phyloP scores from a whole-genome alignment of 92 coral and sea anemone genomes.

The Nematostella vectensis region DNA sequence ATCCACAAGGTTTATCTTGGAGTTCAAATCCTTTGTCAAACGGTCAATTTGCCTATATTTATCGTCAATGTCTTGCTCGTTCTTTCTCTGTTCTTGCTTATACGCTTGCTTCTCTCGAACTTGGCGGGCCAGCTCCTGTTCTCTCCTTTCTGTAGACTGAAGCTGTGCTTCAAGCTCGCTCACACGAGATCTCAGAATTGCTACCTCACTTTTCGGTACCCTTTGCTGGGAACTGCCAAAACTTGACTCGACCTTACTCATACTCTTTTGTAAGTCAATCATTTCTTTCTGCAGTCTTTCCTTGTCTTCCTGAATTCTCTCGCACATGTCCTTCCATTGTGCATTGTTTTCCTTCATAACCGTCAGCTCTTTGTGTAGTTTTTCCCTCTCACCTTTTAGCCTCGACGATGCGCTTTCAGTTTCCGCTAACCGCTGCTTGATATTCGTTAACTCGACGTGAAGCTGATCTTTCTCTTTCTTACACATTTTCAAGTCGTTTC shows the following conservation, averaged over 20 bases:
- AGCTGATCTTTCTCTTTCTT: conserved; percentile 68
- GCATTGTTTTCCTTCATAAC: conserved; percentile 70
- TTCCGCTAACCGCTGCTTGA: conserved; percentile 41
- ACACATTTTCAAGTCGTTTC: conserved; percentile 49
- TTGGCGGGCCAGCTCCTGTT: conserved; percentile 41
- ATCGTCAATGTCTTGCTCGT: conserved; percentile 62
- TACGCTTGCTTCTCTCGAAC: conserved; percentile 38
- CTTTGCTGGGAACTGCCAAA: conserved; percentile 28
- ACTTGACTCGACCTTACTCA: conserved; percentile 47
- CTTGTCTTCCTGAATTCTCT: conserved; percentile 75
- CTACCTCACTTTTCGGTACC: conserved; percentile 45
- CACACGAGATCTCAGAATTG: conserved; percentile 44
- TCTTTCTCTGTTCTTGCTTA: conserved; percentile 41
- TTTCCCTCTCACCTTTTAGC: conserved; percentile 53
- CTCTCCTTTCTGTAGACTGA: conserved; percentile 34
- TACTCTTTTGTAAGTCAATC: conserved; percentile 50
- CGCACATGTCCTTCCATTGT: conserved; percentile 91
- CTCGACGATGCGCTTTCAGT: conserved; percentile 44
- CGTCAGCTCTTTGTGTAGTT: conserved; percentile 53
- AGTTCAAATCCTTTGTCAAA: conserved; percentile 33
- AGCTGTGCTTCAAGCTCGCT: conserved; percentile 59
- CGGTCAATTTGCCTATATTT: conserved; percentile 51
- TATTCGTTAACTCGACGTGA: conserved; percentile 32
- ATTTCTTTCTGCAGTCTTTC: conserved; percentile 70
- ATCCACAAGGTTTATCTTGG: conserved; percentile 46